Evolutionary conservation across 2,797 vertebrate species (phyloP), one percentile per base, ranked within the genome.

Genomic region (Amblyopsis hoosieri): DNA sequence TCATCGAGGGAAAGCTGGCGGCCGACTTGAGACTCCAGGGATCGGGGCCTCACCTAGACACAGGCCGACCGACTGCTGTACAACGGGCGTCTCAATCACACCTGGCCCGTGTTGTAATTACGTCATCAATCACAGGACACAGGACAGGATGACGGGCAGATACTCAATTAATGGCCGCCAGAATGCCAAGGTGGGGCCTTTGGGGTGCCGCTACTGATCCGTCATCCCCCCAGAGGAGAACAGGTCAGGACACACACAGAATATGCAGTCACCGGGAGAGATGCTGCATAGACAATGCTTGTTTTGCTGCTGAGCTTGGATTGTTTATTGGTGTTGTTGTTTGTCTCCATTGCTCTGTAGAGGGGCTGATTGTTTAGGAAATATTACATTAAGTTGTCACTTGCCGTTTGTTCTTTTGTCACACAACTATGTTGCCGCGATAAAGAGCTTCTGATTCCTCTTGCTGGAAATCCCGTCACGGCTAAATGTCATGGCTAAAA

Each of bases 141-240:
- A 3, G 61, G 66, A 67, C 12, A 10, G 57, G 83, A 79, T 86
- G 85, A 89, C 65, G 81, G 89, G 83, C 80, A 83, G 87, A 80
- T 85, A 86, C 80, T 85, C 87, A 83, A 88, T 91, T 89, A 90
- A 87, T 80, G 79, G 80, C 65, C 73, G 67, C 84, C 78, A 82
- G 81, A 87, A 90, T 82, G 85, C 82, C 56, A 73, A 54, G 57
- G 71, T 4, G 66, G 69, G 74, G 81, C 73, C 74, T 75, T n/a
- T 37, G 54, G 62, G 83, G 85, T 82, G 19, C 67, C 0, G 57
- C 74, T 85, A 82, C 86, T 84, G 82, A 74, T 72, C 81, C 76
- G 83, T 85, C 86, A 86, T 87, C 77, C 76, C 13, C 37, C 37
- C 37, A 71, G 75, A 85, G 81, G 77, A 75, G 80, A 71, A 70